Evolutionary conservation across 2,888 invertebrate species (phyloP).

Genomic region (Agrotis exclamationis): DNA sequence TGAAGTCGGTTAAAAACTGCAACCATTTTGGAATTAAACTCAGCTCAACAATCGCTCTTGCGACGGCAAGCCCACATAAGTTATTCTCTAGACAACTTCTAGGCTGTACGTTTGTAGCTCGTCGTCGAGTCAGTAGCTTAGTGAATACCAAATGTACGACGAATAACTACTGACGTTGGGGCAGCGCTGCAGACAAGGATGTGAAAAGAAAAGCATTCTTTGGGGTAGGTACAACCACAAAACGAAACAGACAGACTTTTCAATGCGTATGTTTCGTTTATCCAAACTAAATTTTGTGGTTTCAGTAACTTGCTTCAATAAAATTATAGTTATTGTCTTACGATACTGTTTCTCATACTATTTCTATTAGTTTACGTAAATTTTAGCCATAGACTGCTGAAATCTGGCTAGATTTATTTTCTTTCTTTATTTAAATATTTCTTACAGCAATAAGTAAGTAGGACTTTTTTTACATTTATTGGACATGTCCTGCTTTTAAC

Average conservation of each 20-base stretch:
- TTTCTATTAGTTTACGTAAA: constrained; percentile 11
- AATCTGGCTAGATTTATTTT: constrained; percentile 2
- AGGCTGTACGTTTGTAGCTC: too few relatives aligned
- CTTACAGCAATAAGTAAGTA: neutral
- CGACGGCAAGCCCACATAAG: neutral
- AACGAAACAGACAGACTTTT: neutral
- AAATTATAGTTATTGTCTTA: constrained; percentile 29
- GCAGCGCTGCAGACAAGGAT: too few relatives aligned
- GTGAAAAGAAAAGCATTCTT: too few relatives aligned
- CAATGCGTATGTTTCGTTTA: neutral
- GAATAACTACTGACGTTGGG: too few relatives aligned
- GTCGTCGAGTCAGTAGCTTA: too few relatives aligned
- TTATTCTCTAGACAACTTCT: too few relatives aligned
- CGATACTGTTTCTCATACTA: constrained; percentile 46
- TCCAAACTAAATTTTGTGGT: constrained; percentile 41
- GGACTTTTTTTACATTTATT: too few relatives aligned
- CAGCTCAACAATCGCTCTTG: neutral
- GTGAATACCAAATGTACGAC: too few relatives aligned
- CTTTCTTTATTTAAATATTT: neutral
- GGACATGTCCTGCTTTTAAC: too few relatives aligned
- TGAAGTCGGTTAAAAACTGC: too few relatives aligned
- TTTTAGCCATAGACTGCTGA: constrained; percentile 6
- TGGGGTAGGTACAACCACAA: neutral
- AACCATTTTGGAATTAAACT: neutral
- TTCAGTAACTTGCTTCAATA: constrained; percentile 35